Base-by-base conservation (phyloP, 2,888 invertebrate genomes). In the Caenorhabditis wallacei region DNA sequence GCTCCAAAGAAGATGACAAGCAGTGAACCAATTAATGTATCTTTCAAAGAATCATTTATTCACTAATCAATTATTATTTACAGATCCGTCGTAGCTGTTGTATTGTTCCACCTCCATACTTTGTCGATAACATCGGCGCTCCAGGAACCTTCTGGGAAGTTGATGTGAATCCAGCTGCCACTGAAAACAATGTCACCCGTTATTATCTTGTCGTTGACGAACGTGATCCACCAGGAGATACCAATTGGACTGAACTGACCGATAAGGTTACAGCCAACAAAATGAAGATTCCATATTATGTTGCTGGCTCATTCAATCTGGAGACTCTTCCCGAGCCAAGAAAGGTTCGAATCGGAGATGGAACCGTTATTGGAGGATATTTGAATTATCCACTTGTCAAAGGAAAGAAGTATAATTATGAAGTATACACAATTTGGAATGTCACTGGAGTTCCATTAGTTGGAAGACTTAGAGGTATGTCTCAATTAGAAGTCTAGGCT, bases 181-280 rank as follows among this genome's bases (percentile, higher is more conserved):
- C 92, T n/a, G 89, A 90, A 35, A 85, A 86, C 70, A 88, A 92
- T 78, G 86, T 92, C 72, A 89, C 89, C 85, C 88, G 92, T 11
- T 92, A 92, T 84, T 92, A 90, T 64, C 91, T 92, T 16, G 89
- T 92, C 5, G 91, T 92, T 24, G 92, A 92, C 75, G 90, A 90
- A 69, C 88, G 92, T 26, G 91, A 91, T 68, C 89, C 90, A 18
- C 89, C 91, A 30, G 92, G 92, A 59, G 89, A 90, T 83, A 91
- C 90, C 71, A 91, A 92, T 82, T 90, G 90, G 90, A 91, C 91
- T 13, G 80, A 87, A 74, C 79, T 92, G 61, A 92, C 91, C 26
- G 92, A 92, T 79, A 92, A 90, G 76, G 89, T 92, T 26, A 92
- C 92, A 7, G 91, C 92, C 40, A 82, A 90, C 71, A 85, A 87